Percentiles rank a stretch among this genome's conserved stretches.
Conservation (phyloP, 2,797 vertebrate species). For the Perodicticus potto region DNA sequence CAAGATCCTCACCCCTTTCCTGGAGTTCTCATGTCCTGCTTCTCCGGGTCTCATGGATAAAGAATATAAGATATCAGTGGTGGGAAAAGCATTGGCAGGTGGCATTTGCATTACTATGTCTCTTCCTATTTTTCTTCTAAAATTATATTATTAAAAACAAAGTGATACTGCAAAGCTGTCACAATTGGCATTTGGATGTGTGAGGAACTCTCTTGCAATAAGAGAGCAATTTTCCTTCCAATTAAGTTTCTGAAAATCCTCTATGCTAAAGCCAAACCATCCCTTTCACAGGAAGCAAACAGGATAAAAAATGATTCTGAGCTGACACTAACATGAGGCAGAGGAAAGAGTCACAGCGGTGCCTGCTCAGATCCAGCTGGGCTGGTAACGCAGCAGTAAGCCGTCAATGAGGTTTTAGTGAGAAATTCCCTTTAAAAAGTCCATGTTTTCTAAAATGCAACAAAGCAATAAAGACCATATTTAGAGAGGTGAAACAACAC, state of each 20-base stretch:
- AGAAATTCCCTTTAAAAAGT: conserved; percentile 55
- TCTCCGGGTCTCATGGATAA: background rate
- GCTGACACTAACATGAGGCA: conserved; percentile 46
- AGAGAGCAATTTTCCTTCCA: conserved; percentile 72
- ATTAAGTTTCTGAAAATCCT: conserved; percentile 71
- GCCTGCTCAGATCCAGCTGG: conserved; percentile 28
- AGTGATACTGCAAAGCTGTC: conserved; percentile 59
- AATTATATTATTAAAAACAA: conserved; percentile 68
- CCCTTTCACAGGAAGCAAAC: conserved; percentile 61
- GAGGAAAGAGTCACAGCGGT: conserved; percentile 12
- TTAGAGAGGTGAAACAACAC: conserved; percentile 37
- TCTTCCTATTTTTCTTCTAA: conserved; percentile 30
- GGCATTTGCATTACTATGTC: conserved; percentile 38
- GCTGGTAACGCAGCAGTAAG: background rate
- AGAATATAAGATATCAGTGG: background rate
- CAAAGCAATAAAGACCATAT: conserved; percentile 67
- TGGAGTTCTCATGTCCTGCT: background rate
- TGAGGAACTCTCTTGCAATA: conserved; percentile 57
- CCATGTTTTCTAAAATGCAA: conserved; percentile 69
- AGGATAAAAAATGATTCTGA: conserved; percentile 57
- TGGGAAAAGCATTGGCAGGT: conserved; percentile 35
- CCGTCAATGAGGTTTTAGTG: conserved; percentile 45
- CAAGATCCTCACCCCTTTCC: background rate
- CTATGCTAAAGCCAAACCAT: conserved; percentile 47
- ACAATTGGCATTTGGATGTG: conserved; percentile 65